Percentiles rank a stretch among this genome's conserved stretches.
These are phyloP conservation scores for Pseudomyrmex gracilis DNA, from an alignment of 1,140 invertebrate species.

Conservation along the genomic window DNA sequence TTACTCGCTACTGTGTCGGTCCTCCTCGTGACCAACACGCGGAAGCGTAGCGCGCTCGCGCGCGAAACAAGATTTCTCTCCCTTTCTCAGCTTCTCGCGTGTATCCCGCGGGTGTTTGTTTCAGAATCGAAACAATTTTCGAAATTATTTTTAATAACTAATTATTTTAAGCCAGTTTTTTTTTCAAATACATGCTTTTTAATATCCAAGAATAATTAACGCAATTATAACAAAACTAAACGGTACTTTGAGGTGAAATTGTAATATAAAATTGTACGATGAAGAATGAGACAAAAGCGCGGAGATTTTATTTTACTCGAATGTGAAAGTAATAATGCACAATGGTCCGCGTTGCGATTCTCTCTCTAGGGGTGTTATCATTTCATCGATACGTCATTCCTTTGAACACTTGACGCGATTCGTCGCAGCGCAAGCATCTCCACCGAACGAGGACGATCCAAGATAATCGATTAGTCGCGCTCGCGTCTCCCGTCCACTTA, in stretches of 20 bases:
- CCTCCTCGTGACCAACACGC: constrained; percentile 29
- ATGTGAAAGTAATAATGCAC: not conserved
- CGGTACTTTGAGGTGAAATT: not conserved
- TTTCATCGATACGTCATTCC: constrained; percentile 36
- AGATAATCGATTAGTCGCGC: constrained; percentile 77
- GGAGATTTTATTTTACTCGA: not conserved
- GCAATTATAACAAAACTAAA: too few species aligned
- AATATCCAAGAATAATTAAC: too few species aligned
- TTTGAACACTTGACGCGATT: constrained; percentile 45
- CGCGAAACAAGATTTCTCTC: not conserved
- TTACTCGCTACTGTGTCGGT: constrained; percentile 57
- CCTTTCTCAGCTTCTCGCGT: not conserved
- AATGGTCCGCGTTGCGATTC: not conserved
- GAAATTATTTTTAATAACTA: too few species aligned
- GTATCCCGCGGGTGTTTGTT: too few species aligned
- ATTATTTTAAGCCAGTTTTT: too few species aligned
- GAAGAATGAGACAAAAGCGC: not conserved
- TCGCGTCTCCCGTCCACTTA: constrained; percentile 79
- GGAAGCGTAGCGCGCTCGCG: constrained; percentile 16
- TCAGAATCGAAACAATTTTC: too few species aligned
- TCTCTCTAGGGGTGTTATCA: constrained; percentile 16
- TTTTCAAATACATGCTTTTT: too few species aligned
- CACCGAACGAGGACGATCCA: constrained; percentile 69
- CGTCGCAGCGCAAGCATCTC: constrained; percentile 24
- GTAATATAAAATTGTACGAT: too few species aligned